Percentiles rank a stretch among this genome's conserved stretches.
Conservation (phyloP, 2,113 vertebrate genomes). For the Madoqua kirkii region DNA sequence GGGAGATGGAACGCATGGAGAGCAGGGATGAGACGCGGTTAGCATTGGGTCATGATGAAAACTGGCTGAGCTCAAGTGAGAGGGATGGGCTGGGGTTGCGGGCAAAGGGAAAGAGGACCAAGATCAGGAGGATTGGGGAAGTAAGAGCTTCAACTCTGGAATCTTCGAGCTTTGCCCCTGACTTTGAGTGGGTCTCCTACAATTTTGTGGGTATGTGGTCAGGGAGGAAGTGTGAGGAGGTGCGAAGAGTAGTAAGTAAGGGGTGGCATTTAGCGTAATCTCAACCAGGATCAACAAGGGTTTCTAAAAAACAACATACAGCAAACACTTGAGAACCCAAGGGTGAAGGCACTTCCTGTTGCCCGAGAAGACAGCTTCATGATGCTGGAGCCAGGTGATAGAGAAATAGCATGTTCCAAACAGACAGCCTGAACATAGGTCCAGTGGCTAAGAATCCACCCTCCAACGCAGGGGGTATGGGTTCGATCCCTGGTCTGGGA, state of each 20-base stretch:
- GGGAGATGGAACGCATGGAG: background rate
- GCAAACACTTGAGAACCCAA: background rate
- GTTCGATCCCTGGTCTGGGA: background rate
- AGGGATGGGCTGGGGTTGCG: background rate
- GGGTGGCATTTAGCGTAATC: background rate
- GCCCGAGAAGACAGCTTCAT: background rate
- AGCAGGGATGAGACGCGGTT: background rate
- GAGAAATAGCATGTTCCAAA: background rate
- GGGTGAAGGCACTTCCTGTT: background rate
- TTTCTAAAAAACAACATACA: background rate
- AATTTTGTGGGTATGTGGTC: background rate
- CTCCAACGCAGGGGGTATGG: background rate
- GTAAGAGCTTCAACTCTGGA: background rate
- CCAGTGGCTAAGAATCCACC: background rate
- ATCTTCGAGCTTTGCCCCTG: background rate
- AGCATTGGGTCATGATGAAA: background rate
- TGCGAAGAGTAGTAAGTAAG: background rate
- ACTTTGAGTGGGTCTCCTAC: background rate
- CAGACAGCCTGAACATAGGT: background rate
- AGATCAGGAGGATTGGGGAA: background rate
- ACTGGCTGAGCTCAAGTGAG: background rate
- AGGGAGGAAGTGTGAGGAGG: background rate
- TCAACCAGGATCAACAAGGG: background rate
- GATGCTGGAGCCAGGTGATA: background rate
- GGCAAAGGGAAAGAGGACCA: background rate